These are phyloP conservation scores for Grallaria varia DNA, from an alignment of 2,113 vertebrate species.

Conservation along the genomic window DNA sequence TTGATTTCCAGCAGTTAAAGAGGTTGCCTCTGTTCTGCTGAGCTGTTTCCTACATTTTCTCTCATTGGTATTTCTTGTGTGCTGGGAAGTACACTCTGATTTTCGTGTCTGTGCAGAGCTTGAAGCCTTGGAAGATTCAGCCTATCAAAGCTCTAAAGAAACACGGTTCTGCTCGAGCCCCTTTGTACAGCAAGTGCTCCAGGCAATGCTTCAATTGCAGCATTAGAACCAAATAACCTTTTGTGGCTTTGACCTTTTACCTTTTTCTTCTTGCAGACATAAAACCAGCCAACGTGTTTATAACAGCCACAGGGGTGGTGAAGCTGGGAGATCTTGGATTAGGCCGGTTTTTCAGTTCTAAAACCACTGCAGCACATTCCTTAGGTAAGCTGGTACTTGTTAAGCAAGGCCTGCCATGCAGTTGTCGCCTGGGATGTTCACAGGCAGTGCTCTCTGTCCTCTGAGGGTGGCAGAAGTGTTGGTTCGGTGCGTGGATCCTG, in stretches of 20 bases:
- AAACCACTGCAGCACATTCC: conserved; percentile 88
- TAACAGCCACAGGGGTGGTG: conserved; percentile 85
- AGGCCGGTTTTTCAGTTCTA: conserved; percentile 87
- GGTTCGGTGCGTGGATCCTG: accelerated
- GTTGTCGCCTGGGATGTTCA: neutral
- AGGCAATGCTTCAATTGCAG: conserved; percentile 20
- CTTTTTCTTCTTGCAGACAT: conserved; percentile 77
- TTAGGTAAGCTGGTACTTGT: conserved; percentile 74
- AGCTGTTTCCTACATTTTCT: neutral
- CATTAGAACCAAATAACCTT: conserved; percentile 29
- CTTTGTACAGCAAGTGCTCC: neutral
- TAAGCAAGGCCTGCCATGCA: neutral
- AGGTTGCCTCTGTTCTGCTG: neutral
- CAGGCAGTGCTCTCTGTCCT: neutral
- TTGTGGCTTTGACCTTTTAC: conserved; percentile 31
- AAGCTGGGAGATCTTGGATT: conserved; percentile 88
- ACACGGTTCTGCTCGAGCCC: neutral
- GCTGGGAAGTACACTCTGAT: neutral
- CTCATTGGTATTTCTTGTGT: conserved; percentile 5
- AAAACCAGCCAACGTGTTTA: conserved; percentile 90
- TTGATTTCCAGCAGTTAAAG: neutral
- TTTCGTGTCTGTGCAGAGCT: neutral
- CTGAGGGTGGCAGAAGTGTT: accelerated
- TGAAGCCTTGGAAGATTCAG: neutral
- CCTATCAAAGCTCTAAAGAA: conserved; percentile 18